phyloP scores from a whole-genome alignment of 2,888 invertebrate species.

The Mystacides longicornis region DNA sequence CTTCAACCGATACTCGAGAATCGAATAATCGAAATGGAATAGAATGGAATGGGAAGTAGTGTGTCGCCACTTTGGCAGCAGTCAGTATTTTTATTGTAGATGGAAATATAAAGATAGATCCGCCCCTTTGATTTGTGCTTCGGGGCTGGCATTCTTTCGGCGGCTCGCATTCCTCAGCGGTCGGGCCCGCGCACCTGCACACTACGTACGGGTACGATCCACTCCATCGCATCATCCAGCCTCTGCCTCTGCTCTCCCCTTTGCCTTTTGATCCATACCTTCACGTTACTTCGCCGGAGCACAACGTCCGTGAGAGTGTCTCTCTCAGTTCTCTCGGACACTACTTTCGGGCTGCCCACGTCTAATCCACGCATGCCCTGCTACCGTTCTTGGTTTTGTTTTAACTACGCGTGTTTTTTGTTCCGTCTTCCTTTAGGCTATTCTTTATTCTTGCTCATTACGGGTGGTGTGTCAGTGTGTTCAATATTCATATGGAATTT shows the following conservation, averaged over 20 bases:
- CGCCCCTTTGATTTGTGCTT: constrained; percentile 34
- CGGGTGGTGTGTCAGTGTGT: neutral
- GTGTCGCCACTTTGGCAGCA: too few relatives aligned
- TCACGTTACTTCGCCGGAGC: constrained; percentile 1
- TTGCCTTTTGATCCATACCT: constrained; percentile 3
- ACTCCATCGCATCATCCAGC: constrained; percentile 15
- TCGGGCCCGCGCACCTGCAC: constrained; percentile 40
- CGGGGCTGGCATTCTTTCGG: constrained; percentile 47
- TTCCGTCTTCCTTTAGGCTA: neutral
- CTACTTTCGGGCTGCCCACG: constrained; percentile 13
- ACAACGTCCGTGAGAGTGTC: constrained; percentile 4
- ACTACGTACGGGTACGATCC: neutral
- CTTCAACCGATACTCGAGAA: too few relatives aligned
- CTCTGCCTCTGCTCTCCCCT: constrained; percentile 24
- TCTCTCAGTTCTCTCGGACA: constrained; percentile 28
- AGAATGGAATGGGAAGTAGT: too few relatives aligned
- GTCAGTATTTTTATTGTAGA: too few relatives aligned
- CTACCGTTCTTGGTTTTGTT: neutral
- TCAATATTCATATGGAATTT: neutral
- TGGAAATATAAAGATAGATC: constrained; percentile 36
- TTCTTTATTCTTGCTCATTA: neutral
- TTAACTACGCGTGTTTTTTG: too few relatives aligned
- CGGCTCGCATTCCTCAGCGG: constrained; percentile 44
- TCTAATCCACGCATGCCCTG: neutral
- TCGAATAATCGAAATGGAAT: too few relatives aligned